These are phyloP conservation scores for Heteropelma amictum DNA, from an alignment of 2,888 invertebrate genomes.

Conservation along the genomic window DNA sequence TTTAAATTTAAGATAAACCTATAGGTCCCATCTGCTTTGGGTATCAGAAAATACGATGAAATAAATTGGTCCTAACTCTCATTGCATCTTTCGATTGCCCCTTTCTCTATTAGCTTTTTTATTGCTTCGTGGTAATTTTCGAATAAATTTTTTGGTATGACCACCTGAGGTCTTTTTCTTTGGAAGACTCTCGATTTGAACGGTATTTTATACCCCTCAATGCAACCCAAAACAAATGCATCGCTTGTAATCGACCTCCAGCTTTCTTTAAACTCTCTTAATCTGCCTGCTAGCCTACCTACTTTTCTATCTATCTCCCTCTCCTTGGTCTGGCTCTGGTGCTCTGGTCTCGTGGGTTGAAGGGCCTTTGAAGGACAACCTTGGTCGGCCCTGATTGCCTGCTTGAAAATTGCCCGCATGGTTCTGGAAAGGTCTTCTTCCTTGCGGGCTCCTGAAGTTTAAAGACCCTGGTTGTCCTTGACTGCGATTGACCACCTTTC, in stretches of 20 bases:
- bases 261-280: neutral
- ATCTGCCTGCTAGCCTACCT: slow-evolving; percentile 7
- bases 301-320: neutral
- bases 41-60: slow-evolving; percentile 18
- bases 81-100: slow-evolving; percentile 30
- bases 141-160: neutral
- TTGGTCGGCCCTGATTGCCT: slow-evolving; percentile 6
- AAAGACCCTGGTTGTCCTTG: neutral
- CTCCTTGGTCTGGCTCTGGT: neutral
- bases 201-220: slow-evolving; percentile 33
- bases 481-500: neutral
- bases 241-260: slow-evolving; percentile 44
- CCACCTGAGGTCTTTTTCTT: neutral
- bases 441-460: slow-evolving; percentile 20
- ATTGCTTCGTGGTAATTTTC: slow-evolving; percentile 2
- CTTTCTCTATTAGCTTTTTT: slow-evolving; percentile 1
- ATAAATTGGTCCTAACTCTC: slow-evolving; percentile 11
- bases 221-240: slow-evolving; percentile 26
- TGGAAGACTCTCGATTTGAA: neutral
- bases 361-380: slow-evolving; percentile 1
- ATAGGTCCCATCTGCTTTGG: slow-evolving; percentile 9
- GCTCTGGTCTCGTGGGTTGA: neutral
- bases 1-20: slow-evolving; percentile 33
- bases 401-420: slow-evolving; percentile 12
- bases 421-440: neutral